These are phyloP conservation scores for Acronicta aceris DNA, from an alignment of 2,888 invertebrate species.

Conservation along the genomic window DNA sequence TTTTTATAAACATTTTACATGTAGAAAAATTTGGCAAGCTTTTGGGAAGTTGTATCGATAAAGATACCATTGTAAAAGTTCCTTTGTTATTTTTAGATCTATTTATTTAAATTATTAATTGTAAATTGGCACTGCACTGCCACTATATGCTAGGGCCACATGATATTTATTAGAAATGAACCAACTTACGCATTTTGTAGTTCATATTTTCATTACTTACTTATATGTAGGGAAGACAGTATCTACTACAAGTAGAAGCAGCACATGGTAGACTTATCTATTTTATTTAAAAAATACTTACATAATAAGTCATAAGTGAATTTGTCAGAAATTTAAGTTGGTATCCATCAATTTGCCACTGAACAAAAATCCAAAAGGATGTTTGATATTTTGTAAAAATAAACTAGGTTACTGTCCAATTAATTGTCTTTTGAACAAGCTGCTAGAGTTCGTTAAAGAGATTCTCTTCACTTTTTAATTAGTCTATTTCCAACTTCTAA, in stretches of 20 bases:
- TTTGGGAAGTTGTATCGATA: conserved; percentile 34
- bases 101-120: conserved; percentile 45
- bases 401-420: too few species aligned
- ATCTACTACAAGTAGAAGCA: conserved; percentile 26
- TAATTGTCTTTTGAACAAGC: background rate
- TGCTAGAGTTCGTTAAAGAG: background rate
- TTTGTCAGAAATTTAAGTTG: conserved; percentile 9
- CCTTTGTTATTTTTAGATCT: conserved; percentile 58
- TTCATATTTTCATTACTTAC: conserved; percentile 18
- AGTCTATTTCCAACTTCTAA: too few species aligned
- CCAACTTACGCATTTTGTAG: conserved; percentile 49
- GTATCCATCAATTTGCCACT: too few species aligned
- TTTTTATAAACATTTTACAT: conserved; percentile 69
- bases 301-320: conserved; percentile 9
- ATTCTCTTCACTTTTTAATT: too few species aligned
- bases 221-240: conserved; percentile 18
- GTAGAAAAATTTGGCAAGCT: conserved; percentile 48
- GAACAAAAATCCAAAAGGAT: too few species aligned
- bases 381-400: too few species aligned
- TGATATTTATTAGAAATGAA: conserved; percentile 53
- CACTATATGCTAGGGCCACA: conserved; percentile 51
- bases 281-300: too few species aligned
- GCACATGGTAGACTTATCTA: conserved; percentile 29
- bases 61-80: conserved; percentile 42
- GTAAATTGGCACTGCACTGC: conserved; percentile 49